Conservation (phyloP, 2,113 vertebrate genomes). For the Aix galericulata region DNA sequence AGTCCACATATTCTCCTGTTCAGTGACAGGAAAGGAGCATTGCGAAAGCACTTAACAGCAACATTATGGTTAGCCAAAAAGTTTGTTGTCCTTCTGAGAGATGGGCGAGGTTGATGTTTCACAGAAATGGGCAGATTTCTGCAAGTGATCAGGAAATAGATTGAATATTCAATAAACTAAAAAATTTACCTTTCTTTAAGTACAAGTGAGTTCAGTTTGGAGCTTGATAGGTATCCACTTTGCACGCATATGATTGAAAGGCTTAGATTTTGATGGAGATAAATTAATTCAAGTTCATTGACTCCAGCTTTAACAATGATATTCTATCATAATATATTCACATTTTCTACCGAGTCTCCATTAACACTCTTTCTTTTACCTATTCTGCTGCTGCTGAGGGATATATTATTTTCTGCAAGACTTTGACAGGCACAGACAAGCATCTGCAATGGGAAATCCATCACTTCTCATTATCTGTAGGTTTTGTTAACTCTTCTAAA, state of each 20-base stretch:
- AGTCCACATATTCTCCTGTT: neutral
- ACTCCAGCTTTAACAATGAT: neutral
- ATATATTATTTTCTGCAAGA: slow-evolving; percentile 13
- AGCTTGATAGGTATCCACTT: neutral
- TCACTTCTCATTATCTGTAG: neutral
- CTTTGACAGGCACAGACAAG: neutral
- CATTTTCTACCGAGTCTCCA: neutral
- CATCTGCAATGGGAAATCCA: neutral
- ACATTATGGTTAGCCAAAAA: neutral
- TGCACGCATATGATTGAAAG: neutral
- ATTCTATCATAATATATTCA: neutral
- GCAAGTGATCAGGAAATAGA: neutral
- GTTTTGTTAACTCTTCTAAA: slow-evolving; percentile 5
- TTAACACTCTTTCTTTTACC: neutral
- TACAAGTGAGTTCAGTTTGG: neutral
- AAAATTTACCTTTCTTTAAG: neutral
- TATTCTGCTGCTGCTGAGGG: neutral
- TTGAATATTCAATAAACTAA: neutral
- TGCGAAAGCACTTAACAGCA: neutral
- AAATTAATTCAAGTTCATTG: neutral
- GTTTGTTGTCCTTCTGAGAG: neutral
- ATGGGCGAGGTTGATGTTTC: neutral
- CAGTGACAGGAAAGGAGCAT: neutral
- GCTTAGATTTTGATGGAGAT: neutral
- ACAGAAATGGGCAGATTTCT: neutral